phyloP scores from a whole-genome alignment of 2,113 vertebrate species.

The Lagenorhynchus albirostris region DNA sequence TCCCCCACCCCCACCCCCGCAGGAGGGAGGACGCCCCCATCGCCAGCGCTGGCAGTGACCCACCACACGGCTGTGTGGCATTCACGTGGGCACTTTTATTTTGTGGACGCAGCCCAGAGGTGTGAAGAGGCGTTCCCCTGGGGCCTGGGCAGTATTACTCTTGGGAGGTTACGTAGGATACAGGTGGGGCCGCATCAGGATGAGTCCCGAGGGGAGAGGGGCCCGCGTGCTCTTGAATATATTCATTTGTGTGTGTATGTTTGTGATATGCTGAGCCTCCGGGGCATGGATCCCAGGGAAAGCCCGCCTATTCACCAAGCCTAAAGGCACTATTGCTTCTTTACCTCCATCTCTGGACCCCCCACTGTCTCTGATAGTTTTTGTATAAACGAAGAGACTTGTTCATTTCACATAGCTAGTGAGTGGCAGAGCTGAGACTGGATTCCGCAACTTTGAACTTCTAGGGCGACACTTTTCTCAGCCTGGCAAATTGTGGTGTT shows the following conservation, averaged over 20 bases:
- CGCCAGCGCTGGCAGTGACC: accelerated
- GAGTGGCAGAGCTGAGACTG: not conserved
- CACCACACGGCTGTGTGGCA: not conserved
- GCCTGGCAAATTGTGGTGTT: no score
- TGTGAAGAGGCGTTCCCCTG: not conserved
- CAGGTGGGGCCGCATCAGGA: not conserved
- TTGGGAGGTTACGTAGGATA: not conserved
- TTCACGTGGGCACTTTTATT: not conserved
- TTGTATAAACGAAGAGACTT: not conserved
- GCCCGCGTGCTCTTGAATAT: not conserved
- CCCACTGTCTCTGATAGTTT: not conserved
- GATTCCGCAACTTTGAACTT: not conserved
- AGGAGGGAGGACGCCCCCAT: no score
- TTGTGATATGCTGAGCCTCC: not conserved
- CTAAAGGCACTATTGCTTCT: not conserved
- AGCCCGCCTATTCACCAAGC: not conserved
- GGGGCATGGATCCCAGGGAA: not conserved
- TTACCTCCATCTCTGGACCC: not conserved
- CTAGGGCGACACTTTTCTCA: not conserved
- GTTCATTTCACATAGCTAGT: not conserved
- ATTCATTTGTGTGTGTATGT: not conserved
- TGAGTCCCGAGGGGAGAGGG: not conserved
- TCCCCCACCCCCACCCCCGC: accelerated
- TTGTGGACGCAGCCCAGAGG: not conserved
- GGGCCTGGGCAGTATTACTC: not conserved